phyloP scores from a whole-genome alignment of 2,113 vertebrate species.

The Forbesichthys papilliferus region DNA sequence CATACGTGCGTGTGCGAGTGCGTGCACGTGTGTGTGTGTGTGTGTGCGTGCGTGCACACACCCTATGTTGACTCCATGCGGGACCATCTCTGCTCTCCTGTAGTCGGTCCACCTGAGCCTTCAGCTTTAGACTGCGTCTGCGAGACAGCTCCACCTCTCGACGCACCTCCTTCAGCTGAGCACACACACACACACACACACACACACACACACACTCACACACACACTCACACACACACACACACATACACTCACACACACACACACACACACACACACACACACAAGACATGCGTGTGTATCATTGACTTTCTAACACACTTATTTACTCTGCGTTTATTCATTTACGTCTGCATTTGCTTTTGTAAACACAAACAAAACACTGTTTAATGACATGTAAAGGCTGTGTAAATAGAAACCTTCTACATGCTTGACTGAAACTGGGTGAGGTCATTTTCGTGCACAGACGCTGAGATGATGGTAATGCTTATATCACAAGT shows the following conservation, averaged over 20 bases:
- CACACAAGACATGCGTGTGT: not conserved
- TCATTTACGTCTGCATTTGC: not conserved
- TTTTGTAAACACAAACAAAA: slow-evolving; percentile 4
- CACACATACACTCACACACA: slow-evolving; percentile 1
- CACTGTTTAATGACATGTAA: slow-evolving; percentile 3
- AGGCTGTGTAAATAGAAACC: slow-evolving; percentile 47
- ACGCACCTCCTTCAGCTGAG: slow-evolving; percentile 75
- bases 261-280: slow-evolving; percentile 1
- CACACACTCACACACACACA: not conserved
- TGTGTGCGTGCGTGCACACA: slow-evolving; percentile 55
- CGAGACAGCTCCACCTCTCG: slow-evolving; percentile 75
- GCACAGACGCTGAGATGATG: not conserved
- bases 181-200: not conserved
- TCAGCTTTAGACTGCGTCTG: slow-evolving; percentile 69
- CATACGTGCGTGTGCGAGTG: not conserved
- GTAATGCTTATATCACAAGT: not conserved
- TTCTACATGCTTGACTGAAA: slow-evolving; percentile 40
- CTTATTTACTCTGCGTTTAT: not conserved
- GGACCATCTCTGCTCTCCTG: slow-evolving; percentile 64
- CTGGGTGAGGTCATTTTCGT: slow-evolving; percentile 8
- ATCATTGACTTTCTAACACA: no score
- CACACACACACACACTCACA: not conserved
- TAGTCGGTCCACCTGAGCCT: slow-evolving; percentile 78
- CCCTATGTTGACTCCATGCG: slow-evolving; percentile 69
- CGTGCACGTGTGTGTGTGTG: not conserved